A percentile compares a stretch with the other conserved stretches of the same genome.
phyloP scores from a whole-genome alignment of 2,888 invertebrate genomes.

The Ectemnius lituratus region DNA sequence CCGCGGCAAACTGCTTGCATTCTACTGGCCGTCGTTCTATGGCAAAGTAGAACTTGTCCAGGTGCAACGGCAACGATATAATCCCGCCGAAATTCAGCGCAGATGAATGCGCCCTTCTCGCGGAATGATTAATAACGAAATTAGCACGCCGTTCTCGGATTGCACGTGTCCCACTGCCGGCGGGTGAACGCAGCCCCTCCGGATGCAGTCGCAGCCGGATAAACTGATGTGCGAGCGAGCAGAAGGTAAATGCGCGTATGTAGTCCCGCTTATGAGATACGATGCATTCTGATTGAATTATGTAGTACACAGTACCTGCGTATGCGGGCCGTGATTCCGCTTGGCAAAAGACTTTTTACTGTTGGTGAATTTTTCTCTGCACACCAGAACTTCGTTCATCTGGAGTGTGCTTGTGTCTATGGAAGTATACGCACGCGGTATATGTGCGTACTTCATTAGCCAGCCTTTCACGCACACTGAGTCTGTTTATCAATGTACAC shows the following conservation, averaged over 20 bases:
- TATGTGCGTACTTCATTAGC: not conserved
- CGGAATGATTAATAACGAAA: conserved; percentile 16
- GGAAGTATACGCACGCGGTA: not conserved
- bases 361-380: not conserved
- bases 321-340: conserved; percentile 1
- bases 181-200: conserved; percentile 8
- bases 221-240: conserved; percentile 12
- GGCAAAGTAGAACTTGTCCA: too few species aligned
- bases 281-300: conserved; percentile 22
- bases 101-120: conserved; percentile 10
- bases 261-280: conserved; percentile 17
- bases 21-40: too few species aligned
- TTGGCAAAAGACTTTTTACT: not conserved
- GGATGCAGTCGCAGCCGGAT: conserved; percentile 1
- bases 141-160: conserved; percentile 5
- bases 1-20: too few species aligned
- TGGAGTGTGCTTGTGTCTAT: not conserved
- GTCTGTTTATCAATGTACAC: not conserved
- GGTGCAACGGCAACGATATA: not conserved
- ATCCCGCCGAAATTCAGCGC: conserved; percentile 4
- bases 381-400: not conserved
- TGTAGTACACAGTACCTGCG: not conserved
- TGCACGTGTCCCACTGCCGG: not conserved
- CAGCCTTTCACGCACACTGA: not conserved
- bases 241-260: conserved; percentile 13